Percentiles rank a stretch among this genome's conserved stretches.
Conservation (phyloP, 1,140 invertebrate genomes). For the Euwallacea similis region DNA sequence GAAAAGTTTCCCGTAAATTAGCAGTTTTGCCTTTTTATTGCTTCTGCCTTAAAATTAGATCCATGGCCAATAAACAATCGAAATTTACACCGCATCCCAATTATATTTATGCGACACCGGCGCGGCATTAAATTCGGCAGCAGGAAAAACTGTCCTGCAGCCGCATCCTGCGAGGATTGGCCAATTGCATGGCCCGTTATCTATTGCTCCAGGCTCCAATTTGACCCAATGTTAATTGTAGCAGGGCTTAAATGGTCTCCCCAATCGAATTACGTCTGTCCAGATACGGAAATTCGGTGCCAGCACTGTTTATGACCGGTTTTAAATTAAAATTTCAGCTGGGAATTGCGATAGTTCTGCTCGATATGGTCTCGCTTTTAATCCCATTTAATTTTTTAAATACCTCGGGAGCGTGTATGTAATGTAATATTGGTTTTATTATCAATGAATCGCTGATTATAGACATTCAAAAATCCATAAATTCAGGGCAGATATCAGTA, state of each 20-base stretch:
- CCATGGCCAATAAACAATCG: slow-evolving; percentile 27
- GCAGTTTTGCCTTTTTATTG: too few species aligned
- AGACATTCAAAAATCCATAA: neutral
- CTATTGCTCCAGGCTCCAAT: slow-evolving; percentile 33
- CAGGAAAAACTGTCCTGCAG: slow-evolving; percentile 16
- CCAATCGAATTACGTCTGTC: slow-evolving; percentile 29
- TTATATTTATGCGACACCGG: slow-evolving; percentile 35
- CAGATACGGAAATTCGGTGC: slow-evolving; percentile 30
- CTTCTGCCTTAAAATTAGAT: too few species aligned
- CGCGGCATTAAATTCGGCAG: slow-evolving; percentile 30
- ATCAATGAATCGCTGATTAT: neutral
- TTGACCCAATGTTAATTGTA: slow-evolving; percentile 30
- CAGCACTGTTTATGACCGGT: slow-evolving; percentile 24
- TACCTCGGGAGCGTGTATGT: neutral
- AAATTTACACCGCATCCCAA: slow-evolving; percentile 32
- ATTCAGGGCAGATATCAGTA: slow-evolving; percentile 19
- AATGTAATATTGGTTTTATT: neutral
- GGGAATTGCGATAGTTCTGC: slow-evolving; percentile 18
- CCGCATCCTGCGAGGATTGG: slow-evolving; percentile 33
- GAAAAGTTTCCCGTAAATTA: too few species aligned
- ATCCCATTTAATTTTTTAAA: slow-evolving; percentile 26
- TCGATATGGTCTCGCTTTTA: neutral
- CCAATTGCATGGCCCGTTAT: slow-evolving; percentile 27
- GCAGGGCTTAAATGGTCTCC: slow-evolving; percentile 31
- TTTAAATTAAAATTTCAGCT: slow-evolving; percentile 33